Base-by-base conservation (phyloP, 2,888 invertebrate genomes). In the Camptogramma bilineatum region DNA sequence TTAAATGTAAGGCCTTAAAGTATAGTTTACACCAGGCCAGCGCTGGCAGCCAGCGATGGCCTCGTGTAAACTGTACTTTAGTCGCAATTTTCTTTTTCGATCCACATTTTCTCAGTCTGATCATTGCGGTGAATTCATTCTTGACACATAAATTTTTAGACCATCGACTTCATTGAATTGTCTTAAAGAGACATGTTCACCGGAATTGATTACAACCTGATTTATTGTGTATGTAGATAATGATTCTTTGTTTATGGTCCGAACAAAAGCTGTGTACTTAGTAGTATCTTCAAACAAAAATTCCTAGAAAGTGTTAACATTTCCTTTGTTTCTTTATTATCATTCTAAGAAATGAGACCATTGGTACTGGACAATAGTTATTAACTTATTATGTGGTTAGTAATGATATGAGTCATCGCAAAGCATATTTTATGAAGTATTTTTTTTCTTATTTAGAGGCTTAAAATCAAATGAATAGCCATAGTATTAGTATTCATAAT, bases 231-330 rank as follows among this genome's bases (percentile, higher is more conserved):
- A 67, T 50, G 47, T 53, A 48, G 50, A 72, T 67, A 72, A 72
- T 69, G 53, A 62, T 52, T 61, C 65, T 68, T 70, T 67, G 68
- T 70, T 51, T 17, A 53, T 61, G 67, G 56, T 53, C 55, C 51
- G 56, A 67, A 56, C 68, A 70, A 68, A 59, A 67, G 62, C 63
- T 47, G 63, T 63, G 50, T 60, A 56, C 55, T 53, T 16, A 21
- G 52, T 51, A 54, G 19, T 67, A 62, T 64, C 69, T 68, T 62
- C 56, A 62, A 62, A 51, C 59, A 62, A 62, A 67, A 61, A 54
- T 72, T 66, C 70, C 56, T 61, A 64, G 71, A 71, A 65, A 68
- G 60, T 67, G 52, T 57, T 31, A 55, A 39, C 58, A 42, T 54
- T 62, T 21, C 52, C 64, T 62, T 70, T 70, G 70, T 70, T 56